Base-by-base conservation (phyloP, 1,140 invertebrate species). In the Cyclargus thomasi region DNA sequence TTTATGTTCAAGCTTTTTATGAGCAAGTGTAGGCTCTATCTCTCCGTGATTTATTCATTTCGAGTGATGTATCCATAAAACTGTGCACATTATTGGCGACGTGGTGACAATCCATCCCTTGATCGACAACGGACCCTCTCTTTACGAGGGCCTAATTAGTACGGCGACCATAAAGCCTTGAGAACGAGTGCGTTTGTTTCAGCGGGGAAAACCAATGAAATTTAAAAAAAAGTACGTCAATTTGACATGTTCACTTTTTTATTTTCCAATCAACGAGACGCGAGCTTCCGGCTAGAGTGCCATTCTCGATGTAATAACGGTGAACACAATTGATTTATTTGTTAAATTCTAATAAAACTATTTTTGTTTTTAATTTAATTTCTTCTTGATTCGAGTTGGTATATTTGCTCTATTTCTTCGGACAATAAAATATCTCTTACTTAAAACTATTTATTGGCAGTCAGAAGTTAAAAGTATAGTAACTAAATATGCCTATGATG, bases 91-190 rank as follows among this genome's bases (percentile, higher is more conserved):
- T 59, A 59, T 59, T 59, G 55, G 55, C 10, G 53, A 20, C 53
- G 69, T 72, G 72, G 70, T 74, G 72, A 74, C 79, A 72, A 81
- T 64, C 18, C 64, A 55, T 72, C 76, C 74, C 77, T 78, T 85
- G 82, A 85, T 85, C 82, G 80, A 81, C 81, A 78, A 74, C 73
- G 71, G 78, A 78, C 79, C 78, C 76, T 76, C 69, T 73, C 73
- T 83, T 79, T 81, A 82, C 68, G 80, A 81, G 77, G 70, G 76
- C 67, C 74, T 82, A 85, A 85, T 85, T 85, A 85, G 74, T 73
- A 70, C 79, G 76, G 71, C 71, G 72, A 76, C 77, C 69, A 74
- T 76, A 77, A 80, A 65, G 53, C 64, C 53, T 29, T 65, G 64
- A 65, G 53, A 47, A 65, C 67, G 65, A 73, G 69, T 69, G 72